Evolutionary conservation across 2,797 vertebrate genomes (phyloP).

Genomic region (Paguma larvata): DNA sequence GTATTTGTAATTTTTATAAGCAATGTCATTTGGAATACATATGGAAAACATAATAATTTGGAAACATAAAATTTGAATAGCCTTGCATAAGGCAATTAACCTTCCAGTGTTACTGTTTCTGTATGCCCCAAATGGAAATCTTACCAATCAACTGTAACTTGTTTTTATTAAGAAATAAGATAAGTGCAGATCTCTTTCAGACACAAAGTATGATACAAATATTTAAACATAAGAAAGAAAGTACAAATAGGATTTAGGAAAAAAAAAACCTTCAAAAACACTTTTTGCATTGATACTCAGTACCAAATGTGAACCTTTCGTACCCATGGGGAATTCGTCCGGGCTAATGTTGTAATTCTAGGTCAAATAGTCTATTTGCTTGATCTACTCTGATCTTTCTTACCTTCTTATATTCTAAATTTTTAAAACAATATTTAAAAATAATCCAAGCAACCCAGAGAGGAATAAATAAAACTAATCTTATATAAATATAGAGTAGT

Average conservation of each 20-base stretch:
- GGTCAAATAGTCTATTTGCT: not conserved
- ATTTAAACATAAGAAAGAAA: not conserved
- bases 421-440: not conserved
- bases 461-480: not conserved
- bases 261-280: not conserved
- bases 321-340: not conserved
- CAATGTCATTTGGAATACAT: not conserved
- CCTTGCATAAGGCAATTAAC: not conserved
- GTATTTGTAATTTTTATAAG: slow-evolving; percentile 27
- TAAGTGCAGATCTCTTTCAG: not conserved
- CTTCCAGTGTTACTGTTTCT: not conserved
- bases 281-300: not conserved
- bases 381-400: not conserved
- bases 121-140: not conserved
- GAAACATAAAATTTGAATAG: slow-evolving; percentile 41
- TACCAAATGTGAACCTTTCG: not conserved
- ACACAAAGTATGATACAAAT: not conserved
- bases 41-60: not conserved
- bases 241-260: not conserved
- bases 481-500: not conserved
- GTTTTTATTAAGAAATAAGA: not conserved
- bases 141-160: slow-evolving; percentile 29
- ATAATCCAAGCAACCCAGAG: not conserved
- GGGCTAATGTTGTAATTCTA: not conserved
- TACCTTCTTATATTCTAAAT: not conserved